Conservation (phyloP, 2,113 vertebrate genomes). For the Gavia stellata region DNA sequence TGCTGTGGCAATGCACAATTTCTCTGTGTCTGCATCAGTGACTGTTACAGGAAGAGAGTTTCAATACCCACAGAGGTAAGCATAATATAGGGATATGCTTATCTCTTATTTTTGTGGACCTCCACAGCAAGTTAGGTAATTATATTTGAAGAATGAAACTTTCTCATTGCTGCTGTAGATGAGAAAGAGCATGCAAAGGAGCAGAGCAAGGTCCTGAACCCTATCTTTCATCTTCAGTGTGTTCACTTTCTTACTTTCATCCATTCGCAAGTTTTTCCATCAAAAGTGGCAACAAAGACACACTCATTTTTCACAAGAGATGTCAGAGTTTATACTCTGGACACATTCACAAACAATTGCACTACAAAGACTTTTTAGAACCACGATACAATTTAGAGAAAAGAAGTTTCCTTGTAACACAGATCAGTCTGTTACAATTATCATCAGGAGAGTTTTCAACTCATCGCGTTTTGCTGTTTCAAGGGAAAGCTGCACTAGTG, state of each 20-base stretch:
- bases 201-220: neutral
- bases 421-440: neutral
- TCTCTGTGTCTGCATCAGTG: neutral
- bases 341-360: neutral
- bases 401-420: neutral
- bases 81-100: neutral
- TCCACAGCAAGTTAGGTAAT: neutral
- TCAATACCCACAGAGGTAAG: neutral
- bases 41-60: neutral
- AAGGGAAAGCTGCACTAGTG: neutral
- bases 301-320: neutral
- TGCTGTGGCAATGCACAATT: neutral
- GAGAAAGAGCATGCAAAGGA: neutral
- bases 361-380: neutral
- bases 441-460: neutral
- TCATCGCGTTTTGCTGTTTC: neutral
- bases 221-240: neutral
- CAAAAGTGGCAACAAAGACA: neutral
- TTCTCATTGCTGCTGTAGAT: neutral
- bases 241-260: neutral
- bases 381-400: neutral
- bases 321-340: neutral
- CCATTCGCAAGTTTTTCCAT: neutral
- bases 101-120: neutral
- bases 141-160: neutral